A percentile compares a stretch with the other conserved stretches of the same genome.
These are phyloP conservation scores for Zootoca vivipara DNA, from an alignment of 2,113 vertebrate genomes.

Conservation along the genomic window DNA sequence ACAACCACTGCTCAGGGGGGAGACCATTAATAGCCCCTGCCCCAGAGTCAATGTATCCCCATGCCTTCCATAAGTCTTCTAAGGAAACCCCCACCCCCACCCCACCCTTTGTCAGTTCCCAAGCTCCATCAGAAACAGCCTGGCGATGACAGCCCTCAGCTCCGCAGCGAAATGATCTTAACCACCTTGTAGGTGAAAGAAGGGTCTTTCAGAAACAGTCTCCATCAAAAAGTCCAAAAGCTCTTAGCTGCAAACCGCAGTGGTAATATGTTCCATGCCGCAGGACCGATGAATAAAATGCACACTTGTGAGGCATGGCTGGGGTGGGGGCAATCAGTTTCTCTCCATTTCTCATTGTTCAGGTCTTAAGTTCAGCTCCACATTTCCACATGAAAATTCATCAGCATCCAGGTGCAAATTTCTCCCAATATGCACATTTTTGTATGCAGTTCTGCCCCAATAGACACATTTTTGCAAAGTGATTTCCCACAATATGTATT, in stretches of 20 bases:
- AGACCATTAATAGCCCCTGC: constrained; percentile 36
- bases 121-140: constrained; percentile 24
- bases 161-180: constrained; percentile 28
- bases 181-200: background rate
- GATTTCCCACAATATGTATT: no score
- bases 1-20: constrained; percentile 31
- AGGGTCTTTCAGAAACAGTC: constrained; percentile 38
- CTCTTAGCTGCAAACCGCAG: no score
- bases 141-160: constrained; percentile 1
- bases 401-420: no score
- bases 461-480: no score
- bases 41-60: constrained; percentile 46
- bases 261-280: background rate
- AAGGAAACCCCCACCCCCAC: constrained; percentile 30
- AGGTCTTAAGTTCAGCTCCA: no score
- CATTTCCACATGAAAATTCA: no score
- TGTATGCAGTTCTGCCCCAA: no score
- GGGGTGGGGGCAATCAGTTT: background rate
- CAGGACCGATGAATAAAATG: background rate
- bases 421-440: no score
- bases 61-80: constrained; percentile 26
- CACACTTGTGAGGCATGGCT: constrained; percentile 35
- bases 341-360: no score
- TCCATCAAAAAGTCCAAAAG: background rate
- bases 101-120: background rate